A percentile compares a stretch with the other conserved stretches of the same genome.
Conservation (phyloP, 1,140 invertebrate genomes). For the Dinoponera quadriceps region DNA sequence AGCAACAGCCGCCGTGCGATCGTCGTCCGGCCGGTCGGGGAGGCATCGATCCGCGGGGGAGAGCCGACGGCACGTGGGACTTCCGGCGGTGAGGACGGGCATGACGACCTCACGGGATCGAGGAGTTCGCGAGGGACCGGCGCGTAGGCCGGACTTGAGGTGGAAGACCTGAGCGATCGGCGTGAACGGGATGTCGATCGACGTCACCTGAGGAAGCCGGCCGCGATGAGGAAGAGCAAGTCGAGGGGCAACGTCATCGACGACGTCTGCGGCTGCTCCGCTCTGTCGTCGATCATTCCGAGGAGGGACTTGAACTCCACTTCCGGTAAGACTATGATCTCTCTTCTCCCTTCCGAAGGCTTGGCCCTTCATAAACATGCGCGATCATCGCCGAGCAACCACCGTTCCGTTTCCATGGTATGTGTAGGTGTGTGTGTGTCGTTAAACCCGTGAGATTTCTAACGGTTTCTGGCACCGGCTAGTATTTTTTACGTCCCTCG, state of each 20-base stretch:
- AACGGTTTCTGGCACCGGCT: too few relatives aligned
- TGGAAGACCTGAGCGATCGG: background rate
- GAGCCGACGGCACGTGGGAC: slow-evolving; percentile 40
- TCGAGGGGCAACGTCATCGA: slow-evolving; percentile 62
- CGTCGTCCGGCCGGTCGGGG: slow-evolving; percentile 7
- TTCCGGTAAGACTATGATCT: slow-evolving; percentile 72
- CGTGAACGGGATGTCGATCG: slow-evolving; percentile 52
- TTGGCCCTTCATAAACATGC: background rate
- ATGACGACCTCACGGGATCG: slow-evolving; percentile 41
- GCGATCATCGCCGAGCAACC: background rate
- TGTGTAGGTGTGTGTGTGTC: too few relatives aligned
- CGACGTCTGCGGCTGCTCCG: slow-evolving; percentile 73
- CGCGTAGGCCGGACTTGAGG: background rate
- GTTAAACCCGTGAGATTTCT: background rate
- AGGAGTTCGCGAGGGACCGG: background rate
- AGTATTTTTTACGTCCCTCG: background rate
- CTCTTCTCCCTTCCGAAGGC: background rate
- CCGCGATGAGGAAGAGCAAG: slow-evolving; percentile 60
- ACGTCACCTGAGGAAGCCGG: slow-evolving; percentile 6
- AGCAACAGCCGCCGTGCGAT: slow-evolving; percentile 41
- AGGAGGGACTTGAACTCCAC: slow-evolving; percentile 68
- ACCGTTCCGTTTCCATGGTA: too few relatives aligned
- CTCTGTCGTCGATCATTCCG: slow-evolving; percentile 72
- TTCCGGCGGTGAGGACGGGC: background rate
- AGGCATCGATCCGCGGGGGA: background rate